Evolutionary conservation across 92 coral and sea anemone genomes (phyloP).

Genomic region (Epizoanthus scotinus): DNA sequence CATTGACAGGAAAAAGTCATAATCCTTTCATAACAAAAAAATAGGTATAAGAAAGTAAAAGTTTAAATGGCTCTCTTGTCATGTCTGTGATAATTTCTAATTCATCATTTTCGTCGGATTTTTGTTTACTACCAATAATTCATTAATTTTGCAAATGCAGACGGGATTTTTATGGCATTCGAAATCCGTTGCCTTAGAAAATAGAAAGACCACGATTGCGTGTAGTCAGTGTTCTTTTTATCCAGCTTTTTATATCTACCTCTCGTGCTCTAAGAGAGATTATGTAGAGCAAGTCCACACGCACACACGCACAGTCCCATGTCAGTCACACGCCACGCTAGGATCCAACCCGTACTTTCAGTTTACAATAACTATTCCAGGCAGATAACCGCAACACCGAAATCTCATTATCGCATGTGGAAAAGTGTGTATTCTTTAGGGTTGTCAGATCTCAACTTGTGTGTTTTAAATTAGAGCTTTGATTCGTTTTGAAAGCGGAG

Average conservation of each 20-base stretch:
- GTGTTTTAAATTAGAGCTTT: conserved; percentile 38
- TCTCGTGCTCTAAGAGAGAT: neutral
- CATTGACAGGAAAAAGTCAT: neutral
- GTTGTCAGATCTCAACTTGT: conserved; percentile 37
- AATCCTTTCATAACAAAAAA: conserved; percentile 22
- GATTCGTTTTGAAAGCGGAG: conserved; percentile 40
- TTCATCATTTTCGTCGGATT: conserved; percentile 7
- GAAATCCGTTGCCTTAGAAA: conserved; percentile 32
- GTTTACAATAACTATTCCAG: neutral
- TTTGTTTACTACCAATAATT: conserved; percentile 29
- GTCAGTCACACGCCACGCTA: neutral
- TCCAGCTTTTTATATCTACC: neutral
- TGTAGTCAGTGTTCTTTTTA: neutral
- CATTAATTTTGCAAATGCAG: conserved; percentile 18
- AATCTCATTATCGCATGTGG: conserved; percentile 18
- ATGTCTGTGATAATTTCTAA: neutral
- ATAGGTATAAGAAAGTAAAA: neutral
- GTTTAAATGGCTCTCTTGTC: conserved; percentile 33
- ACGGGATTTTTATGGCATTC: conserved; percentile 31
- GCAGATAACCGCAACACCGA: conserved; percentile 4
- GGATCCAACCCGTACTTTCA: neutral
- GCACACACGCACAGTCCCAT: neutral
- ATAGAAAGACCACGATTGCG: neutral
- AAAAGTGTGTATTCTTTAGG: neutral
- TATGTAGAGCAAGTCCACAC: neutral